Evolutionary conservation across 1,140 invertebrate genomes (phyloP).

Genomic region (Drosophila busckii): DNA sequence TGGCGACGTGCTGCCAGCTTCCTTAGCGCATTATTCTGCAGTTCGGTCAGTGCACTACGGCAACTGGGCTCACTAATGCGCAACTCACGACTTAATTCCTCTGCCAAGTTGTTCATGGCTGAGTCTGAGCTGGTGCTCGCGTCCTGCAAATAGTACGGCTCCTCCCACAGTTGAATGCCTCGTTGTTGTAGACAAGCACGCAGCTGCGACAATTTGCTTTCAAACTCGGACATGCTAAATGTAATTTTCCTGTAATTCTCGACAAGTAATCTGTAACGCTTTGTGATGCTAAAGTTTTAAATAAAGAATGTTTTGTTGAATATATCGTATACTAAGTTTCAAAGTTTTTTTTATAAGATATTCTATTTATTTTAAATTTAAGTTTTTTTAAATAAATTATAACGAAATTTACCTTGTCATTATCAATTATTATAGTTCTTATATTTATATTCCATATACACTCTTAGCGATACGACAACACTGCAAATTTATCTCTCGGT

Average conservation of each 20-base stretch:
- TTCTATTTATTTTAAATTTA: no score
- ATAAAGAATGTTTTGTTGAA: no score
- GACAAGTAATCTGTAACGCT: no score
- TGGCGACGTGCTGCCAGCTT: conserved; percentile 83
- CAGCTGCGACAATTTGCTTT: conserved; percentile 39
- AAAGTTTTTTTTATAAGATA: no score
- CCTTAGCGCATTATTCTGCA: conserved; percentile 84
- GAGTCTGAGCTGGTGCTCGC: conserved; percentile 70
- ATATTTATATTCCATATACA: no score
- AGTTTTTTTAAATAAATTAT: no score
- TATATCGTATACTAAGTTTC: no score
- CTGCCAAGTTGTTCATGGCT: conserved; percentile 80
- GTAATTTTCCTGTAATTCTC: conserved; percentile 7
- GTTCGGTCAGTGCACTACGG: conserved; percentile 80
- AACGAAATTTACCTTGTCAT: no score
- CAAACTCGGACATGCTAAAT: conserved; percentile 43
- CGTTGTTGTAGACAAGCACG: conserved; percentile 31
- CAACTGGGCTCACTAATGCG: conserved; percentile 80
- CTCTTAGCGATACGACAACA: no score
- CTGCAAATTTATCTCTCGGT: no score
- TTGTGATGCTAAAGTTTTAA: no score
- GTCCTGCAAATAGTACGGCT: conserved; percentile 82
- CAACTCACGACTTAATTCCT: conserved; percentile 81
- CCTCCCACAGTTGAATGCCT: conserved; percentile 85
- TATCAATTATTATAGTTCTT: no score